A percentile compares a stretch with the other conserved stretches of the same genome.
phyloP scores from a whole-genome alignment of 2,113 vertebrate species.

The Engraulis encrasicolus region DNA sequence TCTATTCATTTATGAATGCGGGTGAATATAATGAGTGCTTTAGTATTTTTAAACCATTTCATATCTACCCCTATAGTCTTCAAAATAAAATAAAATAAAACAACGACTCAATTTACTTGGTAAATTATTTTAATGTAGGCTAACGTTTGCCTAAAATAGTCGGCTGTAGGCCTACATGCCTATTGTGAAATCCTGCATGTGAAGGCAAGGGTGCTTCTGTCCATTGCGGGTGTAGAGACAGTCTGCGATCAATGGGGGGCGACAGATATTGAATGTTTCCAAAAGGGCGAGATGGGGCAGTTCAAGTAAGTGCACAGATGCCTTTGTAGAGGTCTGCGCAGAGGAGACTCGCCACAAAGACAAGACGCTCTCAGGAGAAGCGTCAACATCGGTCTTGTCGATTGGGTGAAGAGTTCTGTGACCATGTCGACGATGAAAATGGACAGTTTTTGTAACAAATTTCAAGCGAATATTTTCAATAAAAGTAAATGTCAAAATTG shows the following conservation, averaged over 20 bases:
- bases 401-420: background rate
- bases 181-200: no score
- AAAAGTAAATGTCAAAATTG: conserved; percentile 75
- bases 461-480: conserved; percentile 72
- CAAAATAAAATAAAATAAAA: conserved; percentile 59
- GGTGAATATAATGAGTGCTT: conserved; percentile 38
- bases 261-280: background rate
- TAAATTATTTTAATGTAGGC: background rate
- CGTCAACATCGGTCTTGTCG: background rate
- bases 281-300: background rate
- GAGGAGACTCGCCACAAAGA: background rate
- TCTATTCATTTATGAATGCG: conserved; percentile 33
- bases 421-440: conserved; percentile 59
- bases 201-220: no score
- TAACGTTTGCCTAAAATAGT: no score
- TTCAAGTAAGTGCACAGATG: conserved; percentile 16
- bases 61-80: conserved; percentile 57
- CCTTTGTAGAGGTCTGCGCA: background rate
- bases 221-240: background rate
- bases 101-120: background rate
- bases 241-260: background rate
- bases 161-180: no score
- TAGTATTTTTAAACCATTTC: conserved; percentile 41
- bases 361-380: background rate
- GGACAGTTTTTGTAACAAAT: conserved; percentile 60